A percentile compares a stretch with the other conserved stretches of the same genome.
These are phyloP conservation scores for Scytalopus superciliaris DNA, from an alignment of 2,113 vertebrate genomes.

Conservation along the genomic window DNA sequence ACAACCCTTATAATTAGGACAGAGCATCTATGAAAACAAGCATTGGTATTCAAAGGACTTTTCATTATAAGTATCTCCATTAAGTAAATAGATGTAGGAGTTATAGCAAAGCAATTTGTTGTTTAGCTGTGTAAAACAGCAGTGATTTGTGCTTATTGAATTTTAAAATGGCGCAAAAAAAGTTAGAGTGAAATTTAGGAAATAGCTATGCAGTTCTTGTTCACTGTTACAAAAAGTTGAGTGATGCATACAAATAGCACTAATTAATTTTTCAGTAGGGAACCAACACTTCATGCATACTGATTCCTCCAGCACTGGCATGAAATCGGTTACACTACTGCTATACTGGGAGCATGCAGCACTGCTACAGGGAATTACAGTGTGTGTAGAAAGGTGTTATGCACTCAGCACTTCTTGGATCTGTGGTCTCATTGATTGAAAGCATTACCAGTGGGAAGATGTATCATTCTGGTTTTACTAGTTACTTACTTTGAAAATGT, in stretches of 20 bases:
- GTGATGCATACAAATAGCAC: conserved; percentile 55
- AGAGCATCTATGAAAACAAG: not conserved
- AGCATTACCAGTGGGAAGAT: not conserved
- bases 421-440: not conserved
- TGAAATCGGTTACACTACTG: not conserved
- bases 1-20: not conserved
- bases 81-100: not conserved
- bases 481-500: not conserved
- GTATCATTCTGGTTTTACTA: not conserved
- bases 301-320: not conserved
- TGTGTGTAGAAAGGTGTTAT: not conserved
- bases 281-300: not conserved
- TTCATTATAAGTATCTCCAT: not conserved
- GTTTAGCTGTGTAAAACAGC: conserved; percentile 37
- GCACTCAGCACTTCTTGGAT: not conserved
- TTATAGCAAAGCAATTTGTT: conserved; percentile 31
- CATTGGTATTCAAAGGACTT: conserved; percentile 5
- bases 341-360: not conserved
- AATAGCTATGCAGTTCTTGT: not conserved
- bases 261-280: conserved; percentile 63
- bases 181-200: conserved; percentile 17
- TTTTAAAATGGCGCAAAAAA: not conserved
- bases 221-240: conserved; percentile 29
- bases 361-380: not conserved
- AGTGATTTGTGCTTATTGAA: conserved; percentile 63